phyloP scores from a whole-genome alignment of 2,888 invertebrate genomes.

The Marronus borbonicus region DNA sequence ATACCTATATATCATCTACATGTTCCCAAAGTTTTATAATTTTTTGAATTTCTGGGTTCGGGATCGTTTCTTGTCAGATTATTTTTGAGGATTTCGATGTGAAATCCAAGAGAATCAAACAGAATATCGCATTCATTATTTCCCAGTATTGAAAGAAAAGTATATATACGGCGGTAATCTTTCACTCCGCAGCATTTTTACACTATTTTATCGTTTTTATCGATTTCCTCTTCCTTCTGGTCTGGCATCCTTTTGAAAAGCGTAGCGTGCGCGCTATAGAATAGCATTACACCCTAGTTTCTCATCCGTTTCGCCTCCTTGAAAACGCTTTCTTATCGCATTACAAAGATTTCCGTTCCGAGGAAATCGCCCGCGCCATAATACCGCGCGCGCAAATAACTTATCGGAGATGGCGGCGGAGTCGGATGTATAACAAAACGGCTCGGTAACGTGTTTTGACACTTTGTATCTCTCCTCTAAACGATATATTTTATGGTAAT shows the following conservation, averaged over 20 bases:
- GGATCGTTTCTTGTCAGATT: too few species aligned
- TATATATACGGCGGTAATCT: too few species aligned
- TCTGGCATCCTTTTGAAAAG: not conserved
- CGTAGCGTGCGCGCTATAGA: not conserved
- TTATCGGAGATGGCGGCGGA: slow-evolving; percentile 53
- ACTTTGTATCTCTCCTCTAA: slow-evolving; percentile 59
- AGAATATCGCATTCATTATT: too few species aligned
- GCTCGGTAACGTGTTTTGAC: slow-evolving; percentile 61
- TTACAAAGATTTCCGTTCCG: slow-evolving; percentile 37
- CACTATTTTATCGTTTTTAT: too few species aligned
- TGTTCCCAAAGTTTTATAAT: too few species aligned
- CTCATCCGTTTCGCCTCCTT: not conserved
- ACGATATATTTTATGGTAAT: slow-evolving; percentile 58
- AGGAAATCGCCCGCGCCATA: slow-evolving; percentile 24
- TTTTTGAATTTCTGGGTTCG: too few species aligned
- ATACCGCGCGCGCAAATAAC: slow-evolving; percentile 42
- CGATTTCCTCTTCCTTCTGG: not conserved
- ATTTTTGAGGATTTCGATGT: too few species aligned
- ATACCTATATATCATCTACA: too few species aligned
- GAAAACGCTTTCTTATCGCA: slow-evolving; percentile 28
- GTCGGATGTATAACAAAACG: slow-evolving; percentile 58
- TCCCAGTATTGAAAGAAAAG: too few species aligned
- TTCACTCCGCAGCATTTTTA: too few species aligned
- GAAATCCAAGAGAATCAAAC: too few species aligned
- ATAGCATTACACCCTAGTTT: slow-evolving; percentile 16